Evolutionary conservation across 2,797 vertebrate species (phyloP), one percentile per base, ranked within the genome.

Genomic region (Alosa sapidissima): DNA sequence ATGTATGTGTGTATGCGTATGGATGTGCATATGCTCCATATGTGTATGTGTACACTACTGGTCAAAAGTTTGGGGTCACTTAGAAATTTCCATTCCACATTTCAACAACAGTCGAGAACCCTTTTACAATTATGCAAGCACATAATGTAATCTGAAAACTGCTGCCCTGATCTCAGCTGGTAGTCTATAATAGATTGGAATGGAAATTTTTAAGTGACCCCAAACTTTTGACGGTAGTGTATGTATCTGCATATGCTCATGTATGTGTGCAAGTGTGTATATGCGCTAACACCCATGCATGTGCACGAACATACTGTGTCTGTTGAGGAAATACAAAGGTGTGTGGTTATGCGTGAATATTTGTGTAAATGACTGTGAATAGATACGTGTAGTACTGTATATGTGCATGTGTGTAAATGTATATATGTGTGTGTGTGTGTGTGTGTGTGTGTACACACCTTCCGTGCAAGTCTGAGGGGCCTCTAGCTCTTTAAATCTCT

Each of bases 401-500:
- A 14, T 52, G 3, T 62, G 24, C 45, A 24, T 62, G 84, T 49
- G 55, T 36, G 33, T 72, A 28, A 62, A 60, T 62, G 41, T 58
- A 58, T 60, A 54, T 60, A 81, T 84, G 58, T 60, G n/a, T 28
- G 24, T 28, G 13, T 72, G 68, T 11, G 9, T 11, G 28, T 14
- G 24, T 28, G 65, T 16, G 24, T 62, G 60, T 24, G 60, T 62
- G n/a, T 68, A 8, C 24, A 33, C 6, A 65, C 60, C 19, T 16
- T 19, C 19, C 1, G 55, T 58, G 55, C n/a, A 24, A 2, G n/a
- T 62, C 86, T 81, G 62, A 86, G 85, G 72, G 10, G 87, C 48
- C 82, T 33, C 89, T 91, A 90, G 84, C 88, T 89, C 92, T 93
- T 94, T 94, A 93, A 94, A 92, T 90, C 86, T 85, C 90, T 88